A percentile compares a stretch with the other conserved stretches of the same genome.
These are phyloP conservation scores for Agrilus planipennis DNA, from an alignment of 1,140 invertebrate species.

Conservation along the genomic window DNA sequence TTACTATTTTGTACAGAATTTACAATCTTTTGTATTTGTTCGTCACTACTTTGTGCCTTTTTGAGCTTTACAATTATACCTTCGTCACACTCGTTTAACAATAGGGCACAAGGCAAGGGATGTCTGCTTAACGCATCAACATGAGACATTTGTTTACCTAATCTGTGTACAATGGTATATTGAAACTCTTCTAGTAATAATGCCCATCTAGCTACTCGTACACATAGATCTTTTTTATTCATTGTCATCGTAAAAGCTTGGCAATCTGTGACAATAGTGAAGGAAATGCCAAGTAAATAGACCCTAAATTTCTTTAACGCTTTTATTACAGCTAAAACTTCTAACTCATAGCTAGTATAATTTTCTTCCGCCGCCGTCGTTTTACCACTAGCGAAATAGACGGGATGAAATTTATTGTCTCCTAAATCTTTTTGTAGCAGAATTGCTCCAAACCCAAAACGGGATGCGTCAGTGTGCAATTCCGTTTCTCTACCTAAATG, in stretches of 20 bases:
- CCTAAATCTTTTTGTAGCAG: conserved; percentile 20
- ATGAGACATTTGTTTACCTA: conserved; percentile 9
- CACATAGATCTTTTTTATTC: conserved; percentile 25
- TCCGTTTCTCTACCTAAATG: conserved; percentile 24
- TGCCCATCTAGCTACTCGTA: conserved; percentile 30
- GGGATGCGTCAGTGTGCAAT: conserved; percentile 20
- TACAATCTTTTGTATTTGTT: too few species aligned
- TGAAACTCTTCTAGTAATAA: conserved; percentile 26
- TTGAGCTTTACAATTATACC: too few species aligned
- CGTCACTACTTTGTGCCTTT: too few species aligned
- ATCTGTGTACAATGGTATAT: conserved; percentile 26
- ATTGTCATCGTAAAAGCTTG: conserved; percentile 14
- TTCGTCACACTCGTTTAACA: too few species aligned
- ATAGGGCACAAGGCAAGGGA: too few species aligned
- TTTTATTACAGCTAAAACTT: conserved; percentile 37
- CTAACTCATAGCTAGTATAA: conserved; percentile 34
- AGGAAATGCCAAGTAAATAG: conserved; percentile 27
- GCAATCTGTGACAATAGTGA: conserved; percentile 36
- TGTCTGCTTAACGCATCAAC: conserved; percentile 18
- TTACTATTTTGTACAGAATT: too few species aligned
- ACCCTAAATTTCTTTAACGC: conserved; percentile 34
- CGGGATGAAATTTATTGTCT: conserved; percentile 22
- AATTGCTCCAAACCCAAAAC: conserved; percentile 23
- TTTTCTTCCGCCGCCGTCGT: conserved; percentile 30
- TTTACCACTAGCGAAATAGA: conserved; percentile 33